Base-by-base conservation (phyloP, 2,888 invertebrate genomes). In the Gortyna flavago region DNA sequence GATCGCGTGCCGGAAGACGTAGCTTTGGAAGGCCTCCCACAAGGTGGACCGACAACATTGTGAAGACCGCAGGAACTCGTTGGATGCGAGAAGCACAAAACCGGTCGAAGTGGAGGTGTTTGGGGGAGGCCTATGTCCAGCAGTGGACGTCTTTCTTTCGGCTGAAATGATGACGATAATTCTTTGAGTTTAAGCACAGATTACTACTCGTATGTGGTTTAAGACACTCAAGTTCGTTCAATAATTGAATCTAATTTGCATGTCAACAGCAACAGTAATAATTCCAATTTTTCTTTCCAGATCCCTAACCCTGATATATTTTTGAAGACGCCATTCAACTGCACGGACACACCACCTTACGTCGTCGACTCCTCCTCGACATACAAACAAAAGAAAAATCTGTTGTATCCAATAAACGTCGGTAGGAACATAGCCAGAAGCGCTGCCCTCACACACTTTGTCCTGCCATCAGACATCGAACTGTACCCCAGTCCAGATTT, bases 361-460 rank as follows among this genome's bases (percentile, higher is more conserved):
- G 93, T 96, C 89, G 97, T 97, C 61, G 97, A 97, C 83, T 94
- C 97, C 1, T 97, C 97, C 0, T 97, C 97, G 80, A 97, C 98
- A 90, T 98, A 98, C 94, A 98, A 98, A 95, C 97, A 97, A 72
- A 97, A 98, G 89, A 98, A 98, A 93, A 98, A 98, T 90, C 97
- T 99, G 18, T 95, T 98, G 38, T 99, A 99, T 93, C 99, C 99
- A 4, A 98, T 99, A 77, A 99, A 99, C 94, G 98, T 99, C 18
- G 99, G 98, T 0, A 97, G 99, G 51, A 99, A 99, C 93, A 97
- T 99, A n/a, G 99, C 99, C 0, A 97, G 99, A 67, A 98, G 98
- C 89, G 97, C 98, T 51, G 98, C 99, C 0, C 97, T 98, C 66
- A 99, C 99, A 0, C 98, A 98, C 93, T 99, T 97, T 93, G 97